phyloP scores from a whole-genome alignment of 1,140 invertebrate genomes.

The Dendrolimus kikuchii region DNA sequence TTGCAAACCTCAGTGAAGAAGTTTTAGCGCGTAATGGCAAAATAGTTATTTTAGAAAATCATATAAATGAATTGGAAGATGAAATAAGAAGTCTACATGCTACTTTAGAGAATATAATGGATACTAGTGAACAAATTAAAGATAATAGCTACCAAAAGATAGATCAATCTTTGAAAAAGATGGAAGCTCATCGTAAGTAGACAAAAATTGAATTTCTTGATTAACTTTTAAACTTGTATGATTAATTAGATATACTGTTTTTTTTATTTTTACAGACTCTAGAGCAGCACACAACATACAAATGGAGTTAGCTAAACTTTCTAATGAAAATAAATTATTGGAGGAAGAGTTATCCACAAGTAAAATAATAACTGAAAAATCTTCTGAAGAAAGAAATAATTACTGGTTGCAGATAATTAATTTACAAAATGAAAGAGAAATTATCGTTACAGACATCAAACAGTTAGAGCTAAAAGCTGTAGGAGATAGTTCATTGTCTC shows the following conservation, averaged over 20 bases:
- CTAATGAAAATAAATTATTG: constrained; percentile 33
- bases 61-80: constrained; percentile 50
- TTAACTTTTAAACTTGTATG: no score
- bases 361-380: constrained; percentile 30
- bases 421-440: constrained; percentile 40
- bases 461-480: constrained; percentile 43
- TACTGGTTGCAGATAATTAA: constrained; percentile 25
- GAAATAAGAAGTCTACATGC: constrained; percentile 41
- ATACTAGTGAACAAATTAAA: constrained; percentile 44
- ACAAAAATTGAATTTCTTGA: constrained; percentile 1
- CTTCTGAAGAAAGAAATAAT: constrained; percentile 26
- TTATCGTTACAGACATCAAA: constrained; percentile 42
- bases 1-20: constrained; percentile 37
- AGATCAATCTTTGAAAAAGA: constrained; percentile 35
- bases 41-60: constrained; percentile 53
- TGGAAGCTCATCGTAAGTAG: constrained; percentile 55
- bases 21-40: constrained; percentile 37
- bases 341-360: constrained; percentile 37
- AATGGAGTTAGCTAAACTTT: constrained; percentile 41
- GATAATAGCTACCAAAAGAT: constrained; percentile 38
- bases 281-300: constrained; percentile 58
- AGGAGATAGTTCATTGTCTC: constrained; percentile 37
- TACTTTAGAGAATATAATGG: constrained; percentile 31
- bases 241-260: not conserved
- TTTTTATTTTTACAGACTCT: constrained; percentile 37